Percentiles rank a stretch among this genome's conserved stretches.
phyloP scores from a whole-genome alignment of 2,113 vertebrate genomes.

The Haplochromis vanheusdeni region DNA sequence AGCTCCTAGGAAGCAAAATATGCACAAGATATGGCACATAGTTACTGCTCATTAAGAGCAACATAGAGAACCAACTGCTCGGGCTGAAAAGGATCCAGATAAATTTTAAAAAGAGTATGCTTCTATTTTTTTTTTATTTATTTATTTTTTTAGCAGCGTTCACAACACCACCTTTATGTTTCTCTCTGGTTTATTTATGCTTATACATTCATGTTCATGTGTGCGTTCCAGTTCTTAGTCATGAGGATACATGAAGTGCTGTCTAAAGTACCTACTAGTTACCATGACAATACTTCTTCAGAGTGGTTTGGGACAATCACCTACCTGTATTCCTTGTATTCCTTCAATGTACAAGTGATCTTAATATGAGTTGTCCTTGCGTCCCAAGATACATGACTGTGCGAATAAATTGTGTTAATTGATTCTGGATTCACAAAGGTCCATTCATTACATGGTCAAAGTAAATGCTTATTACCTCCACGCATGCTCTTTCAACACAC shows the following conservation, averaged over 20 bases:
- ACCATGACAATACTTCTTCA: constrained; percentile 68
- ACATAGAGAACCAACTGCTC: neutral
- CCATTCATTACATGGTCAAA: neutral
- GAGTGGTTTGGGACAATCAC: constrained; percentile 52
- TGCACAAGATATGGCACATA: neutral
- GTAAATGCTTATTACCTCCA: neutral
- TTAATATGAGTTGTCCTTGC: constrained; percentile 35
- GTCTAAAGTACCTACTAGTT: constrained; percentile 58
- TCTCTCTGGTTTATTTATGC: neutral
- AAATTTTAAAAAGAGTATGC: neutral
- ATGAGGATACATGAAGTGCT: constrained; percentile 17
- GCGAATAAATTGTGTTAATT: constrained; percentile 20
- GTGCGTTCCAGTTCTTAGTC: constrained; percentile 1
- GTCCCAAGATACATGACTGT: neutral
- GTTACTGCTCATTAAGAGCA: neutral
- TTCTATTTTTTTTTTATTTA: neutral
- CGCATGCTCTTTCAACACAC: neutral
- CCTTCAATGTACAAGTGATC: constrained; percentile 1
- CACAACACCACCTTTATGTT: neutral
- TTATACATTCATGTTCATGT: neutral
- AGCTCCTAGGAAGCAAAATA: neutral
- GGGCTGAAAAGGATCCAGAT: neutral
- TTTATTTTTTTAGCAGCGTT: neutral
- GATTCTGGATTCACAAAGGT: neutral
- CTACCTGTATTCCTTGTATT: constrained; percentile 25